A percentile compares a stretch with the other conserved stretches of the same genome.
phyloP scores from a whole-genome alignment of 2,113 vertebrate species.

The Otolemur garnettii region DNA sequence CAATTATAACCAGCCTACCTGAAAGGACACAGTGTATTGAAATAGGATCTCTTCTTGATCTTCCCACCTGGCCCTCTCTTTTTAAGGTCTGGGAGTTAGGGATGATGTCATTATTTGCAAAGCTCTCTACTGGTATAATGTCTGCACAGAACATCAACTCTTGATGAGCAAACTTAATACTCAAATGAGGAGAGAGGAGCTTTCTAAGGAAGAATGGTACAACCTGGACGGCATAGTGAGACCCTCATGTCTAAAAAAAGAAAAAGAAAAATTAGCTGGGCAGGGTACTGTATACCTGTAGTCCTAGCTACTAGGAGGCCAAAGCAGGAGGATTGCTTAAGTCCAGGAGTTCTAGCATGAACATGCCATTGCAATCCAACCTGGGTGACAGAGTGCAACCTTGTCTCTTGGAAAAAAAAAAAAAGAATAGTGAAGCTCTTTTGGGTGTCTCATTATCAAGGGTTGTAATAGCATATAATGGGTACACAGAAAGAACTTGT shows the following conservation, averaged over 20 bases:
- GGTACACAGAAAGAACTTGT: neutral
- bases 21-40: neutral
- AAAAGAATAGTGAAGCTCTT: neutral
- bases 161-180: neutral
- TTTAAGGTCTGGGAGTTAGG: neutral
- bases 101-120: neutral
- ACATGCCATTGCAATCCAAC: no score
- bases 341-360: no score
- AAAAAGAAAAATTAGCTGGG: no score
- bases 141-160: neutral
- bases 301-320: no score
- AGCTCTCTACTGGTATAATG: neutral
- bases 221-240: no score
- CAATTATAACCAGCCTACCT: neutral
- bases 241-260: no score
- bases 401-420: no score
- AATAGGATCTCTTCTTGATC: neutral
- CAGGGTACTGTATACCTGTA: no score
- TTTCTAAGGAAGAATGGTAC: neutral
- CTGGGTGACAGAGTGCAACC: no score
- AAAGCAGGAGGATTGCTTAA: no score
- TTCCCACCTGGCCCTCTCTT: neutral
- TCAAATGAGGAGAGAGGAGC: neutral
- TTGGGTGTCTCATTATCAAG: neutral
- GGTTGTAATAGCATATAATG: neutral